These are phyloP conservation scores for Epinephelus awoara DNA, from an alignment of 2,797 vertebrate genomes.

Conservation along the genomic window DNA sequence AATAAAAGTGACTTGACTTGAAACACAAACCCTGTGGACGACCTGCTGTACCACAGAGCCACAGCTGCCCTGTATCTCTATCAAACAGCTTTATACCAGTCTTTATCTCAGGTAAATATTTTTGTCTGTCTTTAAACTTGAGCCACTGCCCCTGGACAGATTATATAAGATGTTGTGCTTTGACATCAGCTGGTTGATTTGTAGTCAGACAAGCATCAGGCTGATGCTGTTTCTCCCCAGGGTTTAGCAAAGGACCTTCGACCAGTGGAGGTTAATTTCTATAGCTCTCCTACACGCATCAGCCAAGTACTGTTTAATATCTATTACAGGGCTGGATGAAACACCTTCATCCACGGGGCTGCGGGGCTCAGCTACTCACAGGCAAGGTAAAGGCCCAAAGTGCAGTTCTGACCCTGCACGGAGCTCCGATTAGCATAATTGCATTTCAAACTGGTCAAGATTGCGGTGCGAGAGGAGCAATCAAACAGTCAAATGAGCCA, in stretches of 20 bases:
- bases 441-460: constrained; percentile 57
- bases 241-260: background rate
- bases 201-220: background rate
- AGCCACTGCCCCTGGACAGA: background rate
- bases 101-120: background rate
- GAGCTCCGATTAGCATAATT: constrained; percentile 52
- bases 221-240: background rate
- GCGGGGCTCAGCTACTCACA: constrained; percentile 19
- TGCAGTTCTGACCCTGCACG: constrained; percentile 21
- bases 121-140: background rate
- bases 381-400: constrained; percentile 20
- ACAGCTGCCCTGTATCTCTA: background rate
- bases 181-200: constrained; percentile 5
- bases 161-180: background rate
- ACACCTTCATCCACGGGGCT: constrained; percentile 14
- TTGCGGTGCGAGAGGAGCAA: constrained; percentile 40
- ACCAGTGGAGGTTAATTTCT: constrained; percentile 29
- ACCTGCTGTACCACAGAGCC: background rate
- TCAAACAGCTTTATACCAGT: background rate
- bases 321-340: constrained; percentile 26
- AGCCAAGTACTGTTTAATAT: constrained; percentile 37
- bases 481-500: constrained; percentile 54
- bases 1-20: too few species aligned
- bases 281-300: background rate
- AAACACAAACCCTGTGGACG: background rate